Conservation (phyloP, 2,888 invertebrate genomes). For the Ormyrus labotus region DNA sequence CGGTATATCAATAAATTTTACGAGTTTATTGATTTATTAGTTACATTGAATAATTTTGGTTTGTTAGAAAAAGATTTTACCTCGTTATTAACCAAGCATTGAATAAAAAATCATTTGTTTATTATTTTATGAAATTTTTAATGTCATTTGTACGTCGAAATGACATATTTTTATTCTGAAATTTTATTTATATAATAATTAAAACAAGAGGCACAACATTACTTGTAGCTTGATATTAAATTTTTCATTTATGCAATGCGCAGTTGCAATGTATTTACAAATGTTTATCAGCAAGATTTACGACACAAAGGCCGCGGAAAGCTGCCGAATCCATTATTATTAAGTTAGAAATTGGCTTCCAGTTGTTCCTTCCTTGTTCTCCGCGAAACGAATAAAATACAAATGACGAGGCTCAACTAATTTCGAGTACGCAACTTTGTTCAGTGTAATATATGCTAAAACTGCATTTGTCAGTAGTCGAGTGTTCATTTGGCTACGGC, state of each 20-base stretch:
- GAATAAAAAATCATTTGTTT: too few relatives aligned
- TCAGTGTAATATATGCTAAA: slow-evolving; percentile 47
- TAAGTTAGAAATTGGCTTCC: slow-evolving; percentile 16
- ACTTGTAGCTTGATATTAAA: slow-evolving; percentile 8
- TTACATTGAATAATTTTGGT: too few relatives aligned
- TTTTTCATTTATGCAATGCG: slow-evolving; percentile 12
- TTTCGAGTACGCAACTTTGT: slow-evolving; percentile 44
- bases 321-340: slow-evolving; percentile 34
- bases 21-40: too few relatives aligned
- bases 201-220: too few relatives aligned
- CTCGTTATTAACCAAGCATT: too few relatives aligned
- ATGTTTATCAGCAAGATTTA: slow-evolving; percentile 28
- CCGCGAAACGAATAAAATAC: not conserved
- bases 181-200: too few relatives aligned
- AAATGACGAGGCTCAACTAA: slow-evolving; percentile 47
- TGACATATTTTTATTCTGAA: too few relatives aligned
- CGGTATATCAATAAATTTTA: too few relatives aligned
- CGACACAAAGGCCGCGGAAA: not conserved
- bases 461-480: slow-evolving; percentile 45
- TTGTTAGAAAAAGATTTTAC: too few relatives aligned
- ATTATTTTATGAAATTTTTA: too few relatives aligned
- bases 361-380: slow-evolving; percentile 1
- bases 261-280: slow-evolving; percentile 4
- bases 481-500: slow-evolving; percentile 61
- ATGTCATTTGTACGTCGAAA: too few relatives aligned